These are phyloP conservation scores for Smutsia gigantea DNA, from an alignment of 2,797 vertebrate species.

Conservation along the genomic window DNA sequence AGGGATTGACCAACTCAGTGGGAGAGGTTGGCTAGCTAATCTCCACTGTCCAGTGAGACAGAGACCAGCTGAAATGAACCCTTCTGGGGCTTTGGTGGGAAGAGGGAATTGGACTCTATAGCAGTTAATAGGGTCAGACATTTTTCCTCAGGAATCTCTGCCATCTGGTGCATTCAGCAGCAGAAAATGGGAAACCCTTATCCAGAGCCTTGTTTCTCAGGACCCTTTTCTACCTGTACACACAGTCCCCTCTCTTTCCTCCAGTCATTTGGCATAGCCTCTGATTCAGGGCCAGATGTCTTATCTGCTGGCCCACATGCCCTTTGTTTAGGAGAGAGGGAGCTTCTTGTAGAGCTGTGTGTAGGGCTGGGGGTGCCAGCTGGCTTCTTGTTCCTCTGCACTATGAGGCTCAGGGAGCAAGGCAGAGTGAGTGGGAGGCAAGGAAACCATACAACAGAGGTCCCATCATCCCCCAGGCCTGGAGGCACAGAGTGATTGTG, in stretches of 20 bases:
- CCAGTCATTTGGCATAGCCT: not conserved
- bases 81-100: not conserved
- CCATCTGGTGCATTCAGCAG: not conserved
- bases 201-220: not conserved
- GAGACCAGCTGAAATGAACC: conserved; percentile 40
- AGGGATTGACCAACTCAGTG: conserved; percentile 51
- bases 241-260: not conserved
- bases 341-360: not conserved
- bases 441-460: not conserved
- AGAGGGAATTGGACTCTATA: not conserved
- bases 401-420: not conserved
- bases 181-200: not conserved
- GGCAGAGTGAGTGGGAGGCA: not conserved
- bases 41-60: not conserved
- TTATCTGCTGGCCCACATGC: not conserved
- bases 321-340: not conserved
- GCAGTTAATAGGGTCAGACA: not conserved
- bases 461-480: not conserved
- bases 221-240: not conserved
- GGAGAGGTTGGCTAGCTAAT: conserved; percentile 35
- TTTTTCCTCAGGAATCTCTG: not conserved
- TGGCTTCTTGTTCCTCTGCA: not conserved
- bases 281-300: not conserved
- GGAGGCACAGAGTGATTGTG: not conserved
- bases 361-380: not conserved